Percentiles rank a stretch among this genome's conserved stretches.
These are phyloP conservation scores for Gymnoscelis rufifasciata DNA, from an alignment of 2,888 invertebrate species.

Conservation along the genomic window DNA sequence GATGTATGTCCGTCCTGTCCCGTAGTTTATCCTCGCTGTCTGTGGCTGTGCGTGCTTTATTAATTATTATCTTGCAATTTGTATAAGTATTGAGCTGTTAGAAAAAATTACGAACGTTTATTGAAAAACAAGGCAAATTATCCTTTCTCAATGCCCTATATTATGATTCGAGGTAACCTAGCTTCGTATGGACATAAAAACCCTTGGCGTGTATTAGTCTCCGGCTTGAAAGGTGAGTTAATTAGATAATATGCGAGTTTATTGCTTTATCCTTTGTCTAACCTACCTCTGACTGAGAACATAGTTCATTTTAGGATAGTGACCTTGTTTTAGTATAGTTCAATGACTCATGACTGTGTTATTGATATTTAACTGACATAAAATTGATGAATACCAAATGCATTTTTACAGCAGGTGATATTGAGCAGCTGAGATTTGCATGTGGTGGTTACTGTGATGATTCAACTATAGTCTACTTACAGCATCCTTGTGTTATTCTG, in stretches of 20 bases:
- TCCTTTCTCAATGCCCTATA: conserved; percentile 89
- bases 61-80: too few species aligned
- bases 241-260: conserved; percentile 2
- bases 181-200: conserved; percentile 91
- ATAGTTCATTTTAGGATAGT: too few species aligned
- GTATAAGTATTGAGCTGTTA: too few species aligned
- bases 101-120: too few species aligned
- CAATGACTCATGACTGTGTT: too few species aligned
- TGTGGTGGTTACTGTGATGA: conserved; percentile 91
- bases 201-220: conserved; percentile 92
- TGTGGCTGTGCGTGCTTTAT: too few species aligned
- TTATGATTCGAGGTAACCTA: conserved; percentile 92
- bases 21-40: too few species aligned
- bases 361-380: too few species aligned
- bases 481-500: conserved; percentile 92
- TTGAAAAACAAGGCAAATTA: conserved; percentile 30
- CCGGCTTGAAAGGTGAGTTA: conserved; percentile 87
- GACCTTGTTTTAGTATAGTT: too few species aligned
- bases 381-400: too few species aligned
- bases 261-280: conserved; percentile 4
- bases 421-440: conserved; percentile 90
- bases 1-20: too few species aligned
- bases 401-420: conserved; percentile 81
- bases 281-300: neutral
- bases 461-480: conserved; percentile 90